phyloP scores from a whole-genome alignment of 92 coral and sea anemone genomes.

The Paramuricea clavata region DNA sequence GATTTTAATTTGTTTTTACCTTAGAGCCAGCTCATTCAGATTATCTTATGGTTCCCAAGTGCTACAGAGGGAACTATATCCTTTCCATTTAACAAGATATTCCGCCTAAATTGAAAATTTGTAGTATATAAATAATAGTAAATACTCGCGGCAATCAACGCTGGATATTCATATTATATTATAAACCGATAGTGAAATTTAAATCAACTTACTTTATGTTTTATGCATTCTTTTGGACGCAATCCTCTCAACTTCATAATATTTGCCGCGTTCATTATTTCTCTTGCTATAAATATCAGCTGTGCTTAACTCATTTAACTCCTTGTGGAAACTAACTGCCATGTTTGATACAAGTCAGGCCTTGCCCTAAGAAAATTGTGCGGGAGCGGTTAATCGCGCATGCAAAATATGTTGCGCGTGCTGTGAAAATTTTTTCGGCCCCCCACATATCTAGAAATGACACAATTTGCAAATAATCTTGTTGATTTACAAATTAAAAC shows the following conservation, averaged over 20 bases:
- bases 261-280: slow-evolving; percentile 10
- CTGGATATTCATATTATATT: slow-evolving; percentile 21
- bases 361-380: no score
- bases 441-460: no score
- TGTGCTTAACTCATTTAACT: slow-evolving; percentile 21
- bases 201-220: slow-evolving; percentile 21
- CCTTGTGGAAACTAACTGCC: slow-evolving; percentile 31
- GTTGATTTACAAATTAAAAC: no score
- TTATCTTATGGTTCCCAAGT: not conserved
- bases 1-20: not conserved
- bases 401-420: no score
- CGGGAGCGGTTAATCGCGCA: no score
- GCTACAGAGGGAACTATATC: slow-evolving; percentile 7
- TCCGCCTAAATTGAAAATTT: slow-evolving; percentile 9
- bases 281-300: slow-evolving; percentile 3
- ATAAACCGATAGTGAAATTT: slow-evolving; percentile 6
- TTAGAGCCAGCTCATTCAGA: no score
- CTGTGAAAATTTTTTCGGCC: no score
- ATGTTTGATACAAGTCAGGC: not conserved
- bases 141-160: not conserved
- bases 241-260: slow-evolving; percentile 10
- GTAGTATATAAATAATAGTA: not conserved
- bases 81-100: slow-evolving; percentile 24
- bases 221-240: slow-evolving; percentile 26
- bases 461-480: no score